Evolutionary conservation across 2,888 invertebrate genomes (phyloP).

Genomic region (Ferdinandea cuprea): DNA sequence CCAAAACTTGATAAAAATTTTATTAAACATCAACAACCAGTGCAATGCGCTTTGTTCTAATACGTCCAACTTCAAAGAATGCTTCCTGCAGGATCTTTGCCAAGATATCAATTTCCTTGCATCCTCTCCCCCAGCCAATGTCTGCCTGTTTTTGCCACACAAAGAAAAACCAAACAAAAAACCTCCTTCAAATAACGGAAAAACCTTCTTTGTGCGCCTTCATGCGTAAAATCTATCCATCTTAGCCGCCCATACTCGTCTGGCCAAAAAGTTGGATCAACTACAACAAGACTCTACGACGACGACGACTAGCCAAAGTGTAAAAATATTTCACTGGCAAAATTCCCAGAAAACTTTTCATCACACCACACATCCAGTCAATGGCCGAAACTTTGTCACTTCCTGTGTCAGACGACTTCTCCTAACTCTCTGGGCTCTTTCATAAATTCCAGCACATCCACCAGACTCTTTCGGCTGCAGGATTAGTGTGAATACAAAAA

Average conservation of each 20-base stretch:
- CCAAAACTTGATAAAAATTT: too few species aligned
- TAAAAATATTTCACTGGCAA: conserved; percentile 66
- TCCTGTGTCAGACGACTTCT: conserved; percentile 40
- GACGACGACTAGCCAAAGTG: conserved; percentile 35
- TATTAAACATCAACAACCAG: too few species aligned
- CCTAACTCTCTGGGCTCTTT: conserved; percentile 1
- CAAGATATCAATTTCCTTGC: conserved; percentile 41
- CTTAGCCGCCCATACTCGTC: conserved; percentile 9
- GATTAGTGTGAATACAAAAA: conserved; percentile 41
- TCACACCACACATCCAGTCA: conserved; percentile 40
- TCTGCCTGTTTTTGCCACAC: neutral
- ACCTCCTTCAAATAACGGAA: neutral
- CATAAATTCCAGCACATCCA: too few species aligned
- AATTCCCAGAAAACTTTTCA: conserved; percentile 66
- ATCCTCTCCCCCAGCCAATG: neutral
- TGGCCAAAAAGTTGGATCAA: conserved; percentile 5
- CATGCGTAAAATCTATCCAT: conserved; percentile 49
- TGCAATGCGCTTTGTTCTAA: too few species aligned
- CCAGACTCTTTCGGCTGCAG: conserved; percentile 7
- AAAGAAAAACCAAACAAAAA: neutral
- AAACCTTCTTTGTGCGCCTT: conserved; percentile 10
- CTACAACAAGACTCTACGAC: neutral
- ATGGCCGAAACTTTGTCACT: conserved; percentile 62
- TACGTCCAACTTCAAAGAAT: conserved; percentile 1
- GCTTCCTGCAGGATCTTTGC: conserved; percentile 30